Conservation (phyloP, 2,113 vertebrate species). For the Glaucomys volans region DNA sequence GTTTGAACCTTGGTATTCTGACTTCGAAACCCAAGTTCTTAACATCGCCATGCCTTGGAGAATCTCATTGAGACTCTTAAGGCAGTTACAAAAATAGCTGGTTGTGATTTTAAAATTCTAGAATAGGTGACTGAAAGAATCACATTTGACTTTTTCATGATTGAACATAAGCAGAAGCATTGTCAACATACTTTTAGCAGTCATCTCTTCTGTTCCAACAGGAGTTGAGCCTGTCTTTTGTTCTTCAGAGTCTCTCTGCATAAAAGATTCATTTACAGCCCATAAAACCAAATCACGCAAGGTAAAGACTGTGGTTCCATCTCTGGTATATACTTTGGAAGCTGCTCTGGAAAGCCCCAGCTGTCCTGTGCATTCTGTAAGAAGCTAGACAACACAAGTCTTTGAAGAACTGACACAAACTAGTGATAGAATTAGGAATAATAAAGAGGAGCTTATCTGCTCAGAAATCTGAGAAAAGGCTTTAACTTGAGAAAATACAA, state of each 20-base stretch:
- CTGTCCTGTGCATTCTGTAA: conserved; percentile 77
- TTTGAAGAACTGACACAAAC: not conserved
- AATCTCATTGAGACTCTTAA: not conserved
- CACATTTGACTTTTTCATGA: not conserved
- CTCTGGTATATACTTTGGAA: conserved; percentile 78
- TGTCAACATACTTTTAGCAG: not conserved
- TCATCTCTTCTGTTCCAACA: not conserved
- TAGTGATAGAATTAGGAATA: not conserved
- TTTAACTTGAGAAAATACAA: conserved; percentile 20
- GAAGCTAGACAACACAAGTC: conserved; percentile 71
- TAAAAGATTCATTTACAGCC: conserved; percentile 74
- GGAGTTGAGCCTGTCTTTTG: not conserved
- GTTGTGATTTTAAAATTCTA: conserved; percentile 1
- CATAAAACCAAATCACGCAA: conserved; percentile 74
- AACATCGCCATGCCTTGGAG: not conserved
- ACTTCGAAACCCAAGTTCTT: not conserved
- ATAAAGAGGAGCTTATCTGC: not conserved
- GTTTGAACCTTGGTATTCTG: not conserved
- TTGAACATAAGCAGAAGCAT: not conserved
- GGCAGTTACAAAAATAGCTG: not conserved
- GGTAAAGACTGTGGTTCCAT: conserved; percentile 78
- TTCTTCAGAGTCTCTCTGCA: conserved; percentile 22
- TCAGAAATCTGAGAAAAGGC: conserved; percentile 16
- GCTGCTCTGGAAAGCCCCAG: conserved; percentile 80
- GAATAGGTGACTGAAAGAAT: not conserved